A percentile compares a stretch with the other conserved stretches of the same genome.
Conservation (phyloP, 2,888 invertebrate species). For the Cheilosia grossa region DNA sequence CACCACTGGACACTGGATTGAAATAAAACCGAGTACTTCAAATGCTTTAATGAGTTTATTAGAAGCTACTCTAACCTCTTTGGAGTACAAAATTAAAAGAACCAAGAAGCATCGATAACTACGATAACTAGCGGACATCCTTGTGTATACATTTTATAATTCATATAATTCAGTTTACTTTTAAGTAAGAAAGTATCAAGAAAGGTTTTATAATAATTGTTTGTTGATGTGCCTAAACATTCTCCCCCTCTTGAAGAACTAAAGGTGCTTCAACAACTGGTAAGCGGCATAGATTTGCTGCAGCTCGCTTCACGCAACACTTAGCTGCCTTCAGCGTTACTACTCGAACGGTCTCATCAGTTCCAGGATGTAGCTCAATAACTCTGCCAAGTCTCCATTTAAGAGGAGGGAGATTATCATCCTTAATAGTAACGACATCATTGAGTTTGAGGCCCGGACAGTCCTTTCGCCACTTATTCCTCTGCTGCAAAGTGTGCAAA, state of each 20-base stretch:
- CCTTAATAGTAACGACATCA: slow-evolving; percentile 32
- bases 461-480: slow-evolving; percentile 17
- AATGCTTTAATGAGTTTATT: no score
- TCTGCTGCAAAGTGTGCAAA: slow-evolving; percentile 23
- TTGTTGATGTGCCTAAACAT: slow-evolving; percentile 13
- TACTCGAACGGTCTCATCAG: slow-evolving; percentile 11
- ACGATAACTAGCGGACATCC: no score
- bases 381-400: slow-evolving; percentile 15
- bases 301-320: slow-evolving; percentile 2
- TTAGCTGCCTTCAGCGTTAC: neutral
- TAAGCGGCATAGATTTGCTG: slow-evolving; percentile 1
- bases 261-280: slow-evolving; percentile 30
- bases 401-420: slow-evolving; percentile 24
- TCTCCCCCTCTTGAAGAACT: slow-evolving; percentile 40
- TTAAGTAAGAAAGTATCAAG: no score
- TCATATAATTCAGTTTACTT: no score
- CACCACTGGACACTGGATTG: neutral
- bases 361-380: no score
- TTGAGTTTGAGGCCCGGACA: neutral
- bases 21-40: no score
- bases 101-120: no score
- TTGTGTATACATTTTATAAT: no score
- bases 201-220: no score
- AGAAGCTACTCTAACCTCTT: no score
- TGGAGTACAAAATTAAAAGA: no score